Conservation (phyloP, 2,113 vertebrate species). For the Lagopus muta region DNA sequence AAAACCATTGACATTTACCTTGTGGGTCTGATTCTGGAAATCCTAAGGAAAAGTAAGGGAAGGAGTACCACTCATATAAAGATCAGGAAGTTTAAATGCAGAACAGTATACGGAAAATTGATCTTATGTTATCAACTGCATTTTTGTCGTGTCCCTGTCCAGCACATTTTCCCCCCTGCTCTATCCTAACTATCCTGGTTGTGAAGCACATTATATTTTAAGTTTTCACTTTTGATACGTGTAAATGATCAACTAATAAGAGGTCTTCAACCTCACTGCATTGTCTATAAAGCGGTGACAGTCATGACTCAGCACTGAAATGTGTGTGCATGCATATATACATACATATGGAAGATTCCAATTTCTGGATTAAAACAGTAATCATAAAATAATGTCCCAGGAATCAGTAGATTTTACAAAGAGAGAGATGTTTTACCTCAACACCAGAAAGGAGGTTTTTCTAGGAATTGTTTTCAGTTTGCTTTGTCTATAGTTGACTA, state of each 20-base stretch:
- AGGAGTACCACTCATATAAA: fast-evolving
- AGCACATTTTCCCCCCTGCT: not conserved
- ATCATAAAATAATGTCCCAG: not conserved
- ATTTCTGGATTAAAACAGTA: not conserved
- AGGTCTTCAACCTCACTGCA: not conserved
- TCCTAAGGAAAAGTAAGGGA: not conserved
- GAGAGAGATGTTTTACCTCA: fast-evolving
- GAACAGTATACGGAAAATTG: fast-evolving
- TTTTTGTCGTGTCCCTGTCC: not conserved
- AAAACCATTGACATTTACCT: not conserved
- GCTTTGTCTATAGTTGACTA: not conserved
- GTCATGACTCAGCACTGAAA: not conserved
- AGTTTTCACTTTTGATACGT: not conserved
- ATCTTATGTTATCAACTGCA: not conserved
- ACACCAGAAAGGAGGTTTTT: not conserved
- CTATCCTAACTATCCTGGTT: not conserved
- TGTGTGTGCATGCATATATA: not conserved
- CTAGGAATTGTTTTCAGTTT: not conserved
- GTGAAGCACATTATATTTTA: not conserved
- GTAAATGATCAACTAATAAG: fast-evolving
- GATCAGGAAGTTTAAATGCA: not conserved
- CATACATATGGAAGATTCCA: not conserved
- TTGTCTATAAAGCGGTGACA: not conserved
- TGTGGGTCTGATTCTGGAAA: not conserved
- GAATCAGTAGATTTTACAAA: not conserved